Base-by-base conservation (phyloP, 2,888 invertebrate species). In the Lydus trimaculatus region DNA sequence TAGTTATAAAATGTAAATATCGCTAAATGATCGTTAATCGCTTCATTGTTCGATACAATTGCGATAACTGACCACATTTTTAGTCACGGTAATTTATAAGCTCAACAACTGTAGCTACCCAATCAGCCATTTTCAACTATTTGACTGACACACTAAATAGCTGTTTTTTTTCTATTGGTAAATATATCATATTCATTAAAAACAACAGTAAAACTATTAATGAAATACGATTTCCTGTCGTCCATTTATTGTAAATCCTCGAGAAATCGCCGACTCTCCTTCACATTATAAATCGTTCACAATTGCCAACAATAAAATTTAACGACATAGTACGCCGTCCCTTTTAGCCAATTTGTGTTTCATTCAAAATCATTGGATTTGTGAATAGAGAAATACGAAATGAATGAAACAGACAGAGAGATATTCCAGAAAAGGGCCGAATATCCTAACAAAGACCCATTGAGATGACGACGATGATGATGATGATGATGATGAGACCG, bases 81-180 rank as follows among this genome's bases (percentile, higher is more conserved):
- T 77, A 78, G 79, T 79, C 78, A 79, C 79, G 79, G 72, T 73
- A 76, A 77, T 79, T 79, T 77, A 72, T 76, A 71, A 72, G 73
- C 73, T 73, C 74, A 79, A 78, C 78, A 66, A 76, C 75, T 79
- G 78, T 76, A 56, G 56, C 56, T 56, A 28, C 25, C 28, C 56
- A 28, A 56, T 28, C 23, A 25, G 52, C 64, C 64, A 64, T 39
- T 48, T 63, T 63, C 58, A 52, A 64, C 11, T n/a, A 2, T 0
- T 58, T 25, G 15, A n/a, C 2, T 43, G n/a, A 0, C n/a, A 48
- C n/a, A 3, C 28, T 28, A 28, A 28, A 28, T 3, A 28, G 28
- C 2, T 4, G 4, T 28, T 2, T 28, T 4, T 4, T 28, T 28
- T 3, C 4, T 28, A 28, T 28, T 28, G n/a, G n/a, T n/a, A n/a